Percentiles rank a stretch among this genome's conserved stretches.
phyloP scores from a whole-genome alignment of 1,140 invertebrate genomes.

The Dryas iulia region DNA sequence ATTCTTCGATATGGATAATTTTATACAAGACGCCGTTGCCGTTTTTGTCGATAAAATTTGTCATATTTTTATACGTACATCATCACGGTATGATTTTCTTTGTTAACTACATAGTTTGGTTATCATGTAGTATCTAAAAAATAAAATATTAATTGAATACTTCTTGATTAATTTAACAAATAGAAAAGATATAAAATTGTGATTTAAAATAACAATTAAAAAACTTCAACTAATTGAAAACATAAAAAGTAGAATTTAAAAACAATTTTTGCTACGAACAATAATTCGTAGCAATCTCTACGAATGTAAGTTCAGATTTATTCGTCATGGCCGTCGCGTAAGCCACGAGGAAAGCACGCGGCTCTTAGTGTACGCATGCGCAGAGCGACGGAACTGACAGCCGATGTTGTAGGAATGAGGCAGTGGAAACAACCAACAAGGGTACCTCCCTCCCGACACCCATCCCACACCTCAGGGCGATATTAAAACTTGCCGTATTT shows the following conservation, averaged over 20 bases:
- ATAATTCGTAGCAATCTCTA: slow-evolving; percentile 20
- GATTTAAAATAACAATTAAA: no score
- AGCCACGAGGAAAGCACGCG: slow-evolving; percentile 69
- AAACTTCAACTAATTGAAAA: no score
- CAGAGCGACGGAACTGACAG: slow-evolving; percentile 29
- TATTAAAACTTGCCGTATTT: slow-evolving; percentile 69
- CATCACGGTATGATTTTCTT: no score
- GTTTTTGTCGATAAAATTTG: no score
- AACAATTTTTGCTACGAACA: not conserved
- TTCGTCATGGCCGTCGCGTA: slow-evolving; percentile 44
- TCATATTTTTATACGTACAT: no score
- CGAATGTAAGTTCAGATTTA: slow-evolving; percentile 41
- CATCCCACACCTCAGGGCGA: slow-evolving; percentile 25
- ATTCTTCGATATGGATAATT: no score
- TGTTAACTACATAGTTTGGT: no score
- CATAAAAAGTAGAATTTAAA: no score
- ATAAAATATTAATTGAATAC: not conserved
- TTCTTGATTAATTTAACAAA: no score
- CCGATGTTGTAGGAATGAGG: slow-evolving; percentile 13
- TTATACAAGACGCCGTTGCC: no score
- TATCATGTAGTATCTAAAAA: not conserved
- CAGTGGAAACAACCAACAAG: slow-evolving; percentile 12
- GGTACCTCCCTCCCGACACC: slow-evolving; percentile 11
- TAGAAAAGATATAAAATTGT: no score
- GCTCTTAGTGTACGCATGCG: slow-evolving; percentile 66